Base-by-base conservation (phyloP, 2,888 invertebrate genomes). In the Drosophila pseudotakahashii region DNA sequence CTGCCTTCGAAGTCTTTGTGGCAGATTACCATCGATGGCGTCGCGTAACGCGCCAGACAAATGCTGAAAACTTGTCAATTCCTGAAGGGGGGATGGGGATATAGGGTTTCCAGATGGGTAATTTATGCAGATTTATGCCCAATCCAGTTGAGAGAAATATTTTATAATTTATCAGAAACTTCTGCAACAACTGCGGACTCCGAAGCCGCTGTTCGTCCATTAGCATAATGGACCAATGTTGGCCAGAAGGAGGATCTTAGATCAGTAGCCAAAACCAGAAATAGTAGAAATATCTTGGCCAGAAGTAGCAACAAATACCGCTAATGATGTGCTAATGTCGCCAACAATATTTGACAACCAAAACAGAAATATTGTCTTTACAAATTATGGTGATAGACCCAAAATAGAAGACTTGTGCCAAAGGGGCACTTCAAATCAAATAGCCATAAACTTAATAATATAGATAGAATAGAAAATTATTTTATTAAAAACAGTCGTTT, bases 111-210 rank as follows among this genome's bases (percentile, higher is more conserved):
- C 78, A 80, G 80, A 55, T 60, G 32, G 41, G 3, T 70, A 77
- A 85, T 79, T 79, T 82, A 82, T 88, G 88, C 70, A 75, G 77
- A 82, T 88, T 57, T 88, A 88, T 82, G 78, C 88, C 67, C 54
- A 55, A 61, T 57, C 58, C 73, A 52, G 23, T 50, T 60, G 59
- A 57, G 47, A 62, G 48, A 63, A 52, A 55, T 57, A 72, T 64
- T 62, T 73, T 76, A 76, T 84, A 81, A 81, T 78, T 84, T 86
- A 74, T 78, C 76, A 73, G 70, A 69, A 73, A 66, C 79, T 78
- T 78, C 81, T 80, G 57, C 73, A 54, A 39, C 60, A 54, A 61
- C 58, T n/a, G 58, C 23, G 55, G 58, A 44, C 51, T 51, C 54
- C 69, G 61, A 47, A 77, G 83, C 57, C 69, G 53, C 83, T 79